Base-by-base conservation (phyloP, 1,140 invertebrate species). In the Mesaphorura yosii region DNA sequence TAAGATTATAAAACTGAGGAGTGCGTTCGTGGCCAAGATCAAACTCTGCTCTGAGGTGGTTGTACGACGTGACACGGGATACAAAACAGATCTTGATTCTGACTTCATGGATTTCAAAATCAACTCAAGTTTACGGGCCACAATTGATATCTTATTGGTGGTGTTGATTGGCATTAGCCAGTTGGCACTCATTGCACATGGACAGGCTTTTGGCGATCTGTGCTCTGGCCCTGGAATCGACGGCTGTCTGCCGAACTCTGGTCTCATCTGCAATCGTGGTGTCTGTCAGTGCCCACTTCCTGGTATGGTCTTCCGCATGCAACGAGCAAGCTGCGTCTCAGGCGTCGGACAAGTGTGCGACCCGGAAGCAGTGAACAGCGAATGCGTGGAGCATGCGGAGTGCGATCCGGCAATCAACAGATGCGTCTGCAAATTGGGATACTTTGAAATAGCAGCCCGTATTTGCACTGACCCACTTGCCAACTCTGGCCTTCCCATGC, bases 401-500 rank as follows among this genome's bases (percentile, higher is more conserved):
- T 48, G 46, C 23, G 46, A 31, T 48, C 31, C 31, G n/a, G 10
- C 7, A 7, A 27, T 34, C 23, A 26, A 48, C 28, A 31, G 31
- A 5, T 48, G 46, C 29, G 19, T 48, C 29, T 48, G 46, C 23
- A 20, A 48, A 15, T 31, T 31, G 6, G 28, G 20, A 4, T 31
- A 34, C 29, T 34, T 29, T 48, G 28, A 48, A 48, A 26, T 48
- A 6, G 31, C 46, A 4, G 46, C 46, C 17, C 31, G 46, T 15
- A 22, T 26, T 6, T 48, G 46, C 28, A n/a, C 46, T 6, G 46
- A 48, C 28, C 46, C 46, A 5, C 46, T 48, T 6, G 46, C 46
- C 4, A 48, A 48, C 23, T 26, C 46, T 6, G 46, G 46, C 6
- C 31, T 48, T 48, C 10, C 15, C 14, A 34, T 48, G 19, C 46